Evolutionary conservation across 2,888 invertebrate genomes (phyloP).

Genomic region (Achlya flavicornis): DNA sequence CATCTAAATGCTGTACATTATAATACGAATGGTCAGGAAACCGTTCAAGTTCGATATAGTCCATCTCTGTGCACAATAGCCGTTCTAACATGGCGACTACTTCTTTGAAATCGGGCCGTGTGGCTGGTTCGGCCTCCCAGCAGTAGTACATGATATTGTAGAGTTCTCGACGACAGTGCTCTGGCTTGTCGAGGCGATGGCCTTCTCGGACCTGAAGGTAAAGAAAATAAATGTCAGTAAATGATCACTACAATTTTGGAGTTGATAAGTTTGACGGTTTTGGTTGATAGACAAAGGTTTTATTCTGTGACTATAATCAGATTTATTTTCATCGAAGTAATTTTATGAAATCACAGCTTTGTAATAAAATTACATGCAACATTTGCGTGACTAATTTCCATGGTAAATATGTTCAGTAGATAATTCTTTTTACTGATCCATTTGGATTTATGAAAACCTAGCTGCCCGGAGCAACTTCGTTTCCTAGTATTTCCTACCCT

Average conservation of each 20-base stretch:
- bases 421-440: too few relatives aligned
- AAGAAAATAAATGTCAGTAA: conserved; percentile 12
- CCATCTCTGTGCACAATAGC: conserved; percentile 93
- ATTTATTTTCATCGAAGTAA: too few relatives aligned
- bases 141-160: conserved; percentile 98
- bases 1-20: conserved; percentile 92
- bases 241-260: background rate
- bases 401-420: too few relatives aligned
- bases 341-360: too few relatives aligned
- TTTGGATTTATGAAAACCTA: too few relatives aligned
- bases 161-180: conserved; percentile 95
- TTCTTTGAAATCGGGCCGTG: conserved; percentile 93
- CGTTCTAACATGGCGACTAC: conserved; percentile 92
- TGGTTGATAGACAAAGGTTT: too few relatives aligned
- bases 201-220: conserved; percentile 91
- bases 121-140: conserved; percentile 94
- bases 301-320: too few relatives aligned
- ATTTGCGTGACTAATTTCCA: background rate
- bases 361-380: background rate
- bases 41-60: conserved; percentile 95
- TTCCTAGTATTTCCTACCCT: too few relatives aligned
- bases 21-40: conserved; percentile 97
- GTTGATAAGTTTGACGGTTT: too few relatives aligned
- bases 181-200: conserved; percentile 95
- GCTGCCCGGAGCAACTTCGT: too few relatives aligned